Base-by-base conservation (phyloP, 2,888 invertebrate genomes). In the Xestia ashworthii region DNA sequence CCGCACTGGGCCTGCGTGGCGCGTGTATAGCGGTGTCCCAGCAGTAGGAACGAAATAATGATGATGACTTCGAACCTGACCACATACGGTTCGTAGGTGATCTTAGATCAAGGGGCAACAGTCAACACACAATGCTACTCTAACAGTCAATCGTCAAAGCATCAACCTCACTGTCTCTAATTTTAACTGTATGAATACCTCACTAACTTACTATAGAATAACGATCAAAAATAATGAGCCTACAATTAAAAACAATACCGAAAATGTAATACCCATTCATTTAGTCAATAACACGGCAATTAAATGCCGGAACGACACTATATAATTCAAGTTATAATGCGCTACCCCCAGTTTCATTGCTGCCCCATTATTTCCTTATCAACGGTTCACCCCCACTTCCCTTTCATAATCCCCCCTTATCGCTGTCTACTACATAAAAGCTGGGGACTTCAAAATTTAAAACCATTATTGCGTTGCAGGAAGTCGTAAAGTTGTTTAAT, bases 361-460 rank as follows among this genome's bases (percentile, higher is more conserved):
- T 89, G 88, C 87, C 89, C 93, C 93, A 94, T 96, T 95, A 95
- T 94, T 94, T 91, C 88, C 93, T 95, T 95, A 95, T 95, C 95
- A 93, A 87, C 90, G 91, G 90, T 93, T 93, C 93, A 91, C 90
- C 93, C 93, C 92, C 91, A 92, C 91, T 92, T 93, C 92, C 91
- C 92, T 92, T 95, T 94, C 93, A 93, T 94, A 94, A 95, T 94
- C 93, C 93, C 55, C 90, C 90, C 92, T 95, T 95, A 95, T 95
- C 95, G 92, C 90, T 89, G 92, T 92, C 93, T 93, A 91, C 93
- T 94, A 93, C 93, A 94, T 95, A 94, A 95, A 94, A 94, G 94
- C 91, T 88, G 91, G 91, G 90, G 91, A 92, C 93, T 93, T 94
- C 90, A 93, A 94, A 90, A 92, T 94, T 94, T 93, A 91, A 94